Conservation (phyloP, 2,113 vertebrate species). For the Daphoenositta chrysoptera region DNA sequence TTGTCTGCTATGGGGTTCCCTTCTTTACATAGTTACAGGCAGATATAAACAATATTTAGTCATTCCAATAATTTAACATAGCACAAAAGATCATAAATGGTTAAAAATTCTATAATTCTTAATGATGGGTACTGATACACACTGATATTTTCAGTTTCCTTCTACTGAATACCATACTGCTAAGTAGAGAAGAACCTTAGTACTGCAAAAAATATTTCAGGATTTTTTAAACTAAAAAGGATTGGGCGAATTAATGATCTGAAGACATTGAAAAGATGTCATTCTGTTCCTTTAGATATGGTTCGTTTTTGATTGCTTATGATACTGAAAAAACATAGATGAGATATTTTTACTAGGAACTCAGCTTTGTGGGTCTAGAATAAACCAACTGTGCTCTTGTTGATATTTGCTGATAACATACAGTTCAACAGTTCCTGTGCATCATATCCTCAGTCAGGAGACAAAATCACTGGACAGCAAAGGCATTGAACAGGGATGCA, state of each 20-base stretch:
- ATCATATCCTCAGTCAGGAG: background rate
- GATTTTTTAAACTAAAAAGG: background rate
- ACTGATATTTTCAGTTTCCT: background rate
- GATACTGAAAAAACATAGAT: background rate
- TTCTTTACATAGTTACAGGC: background rate
- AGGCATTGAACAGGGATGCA: background rate
- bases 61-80: background rate
- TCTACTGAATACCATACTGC: background rate
- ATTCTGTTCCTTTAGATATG: background rate
- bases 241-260: background rate
- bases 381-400: background rate
- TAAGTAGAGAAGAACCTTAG: background rate
- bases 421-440: background rate
- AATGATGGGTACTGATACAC: background rate
- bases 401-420: background rate
- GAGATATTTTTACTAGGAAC: background rate
- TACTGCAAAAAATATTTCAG: background rate
- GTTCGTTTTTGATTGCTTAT: background rate
- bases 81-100: background rate
- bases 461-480: background rate
- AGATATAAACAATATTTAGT: background rate
- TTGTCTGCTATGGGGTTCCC: background rate
- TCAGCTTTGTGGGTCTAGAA: background rate
- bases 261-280: background rate
- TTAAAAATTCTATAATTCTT: background rate